Evolutionary conservation across 92 coral and sea anemone genomes (phyloP).

Genomic region (Bergia sp.): DNA sequence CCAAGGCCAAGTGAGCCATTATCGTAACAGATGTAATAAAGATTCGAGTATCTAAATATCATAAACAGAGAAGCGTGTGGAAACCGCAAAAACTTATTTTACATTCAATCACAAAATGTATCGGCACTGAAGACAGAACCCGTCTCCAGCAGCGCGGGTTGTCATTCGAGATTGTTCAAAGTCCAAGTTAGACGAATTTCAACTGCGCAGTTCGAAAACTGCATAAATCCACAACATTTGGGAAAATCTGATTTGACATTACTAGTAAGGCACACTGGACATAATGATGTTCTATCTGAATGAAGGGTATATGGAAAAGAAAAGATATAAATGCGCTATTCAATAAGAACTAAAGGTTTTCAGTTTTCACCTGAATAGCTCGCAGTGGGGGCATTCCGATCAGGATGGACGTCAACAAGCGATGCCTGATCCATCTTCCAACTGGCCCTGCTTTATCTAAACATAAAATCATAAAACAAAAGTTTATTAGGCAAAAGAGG

Average conservation of each 20-base stretch:
- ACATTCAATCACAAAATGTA: background rate
- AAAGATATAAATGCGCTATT: background rate
- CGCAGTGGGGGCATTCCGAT: conserved; percentile 97
- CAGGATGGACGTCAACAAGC: conserved; percentile 84
- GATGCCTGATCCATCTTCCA: conserved; percentile 98
- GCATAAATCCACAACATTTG: background rate
- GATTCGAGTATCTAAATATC: background rate
- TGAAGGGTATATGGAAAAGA: background rate
- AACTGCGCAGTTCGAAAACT: conserved; percentile 32
- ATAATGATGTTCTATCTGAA: background rate
- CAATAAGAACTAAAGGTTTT: background rate
- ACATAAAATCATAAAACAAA: conserved; percentile 2
- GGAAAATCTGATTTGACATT: background rate
- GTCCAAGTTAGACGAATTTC: conserved; percentile 2
- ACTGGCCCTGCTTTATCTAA: conserved; percentile 95
- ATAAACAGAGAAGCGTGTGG: background rate
- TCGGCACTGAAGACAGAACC: background rate
- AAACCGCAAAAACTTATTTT: background rate
- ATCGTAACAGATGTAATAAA: background rate
- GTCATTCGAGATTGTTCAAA: conserved; percentile 33
- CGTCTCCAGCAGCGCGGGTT: conserved; percentile 19
- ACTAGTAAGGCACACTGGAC: background rate
- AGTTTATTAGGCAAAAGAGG: background rate
- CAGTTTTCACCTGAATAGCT: conserved; percentile 86
- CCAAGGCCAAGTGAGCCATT: background rate